A percentile compares a stretch with the other conserved stretches of the same genome.
Conservation (phyloP, 2,797 vertebrate species). For the Sternarchorhynchus goeldii region DNA sequence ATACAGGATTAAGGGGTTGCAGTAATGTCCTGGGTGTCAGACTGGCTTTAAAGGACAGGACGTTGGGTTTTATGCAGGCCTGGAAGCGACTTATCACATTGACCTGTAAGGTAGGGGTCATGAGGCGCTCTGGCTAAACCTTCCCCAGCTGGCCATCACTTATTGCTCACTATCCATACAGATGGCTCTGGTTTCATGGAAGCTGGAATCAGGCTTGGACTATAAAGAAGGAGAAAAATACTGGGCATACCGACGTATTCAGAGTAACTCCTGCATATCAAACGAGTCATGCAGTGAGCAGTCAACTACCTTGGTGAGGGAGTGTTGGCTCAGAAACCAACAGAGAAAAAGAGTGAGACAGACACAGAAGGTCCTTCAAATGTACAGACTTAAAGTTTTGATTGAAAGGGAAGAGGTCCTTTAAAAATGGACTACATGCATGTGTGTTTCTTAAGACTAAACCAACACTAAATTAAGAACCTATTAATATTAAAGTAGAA, state of each 20-base stretch:
- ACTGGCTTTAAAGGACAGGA: slow-evolving; percentile 47
- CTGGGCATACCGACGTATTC: slow-evolving; percentile 3
- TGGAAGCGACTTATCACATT: slow-evolving; percentile 41
- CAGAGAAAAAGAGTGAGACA: not conserved
- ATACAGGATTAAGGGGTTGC: slow-evolving; percentile 27
- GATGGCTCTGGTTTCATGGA: slow-evolving; percentile 40
- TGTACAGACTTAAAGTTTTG: not conserved
- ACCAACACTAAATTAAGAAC: too few relatives aligned
- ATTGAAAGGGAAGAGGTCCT: too few relatives aligned
- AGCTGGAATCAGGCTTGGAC: slow-evolving; percentile 7
- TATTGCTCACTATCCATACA: slow-evolving; percentile 39
- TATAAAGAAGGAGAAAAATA: slow-evolving; percentile 21
- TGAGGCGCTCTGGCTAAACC: slow-evolving; percentile 32
- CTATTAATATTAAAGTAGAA: too few relatives aligned
- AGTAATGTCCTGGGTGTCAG: slow-evolving; percentile 30
- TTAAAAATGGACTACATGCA: too few relatives aligned
- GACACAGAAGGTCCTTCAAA: too few relatives aligned
- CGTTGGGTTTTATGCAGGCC: slow-evolving; percentile 17
- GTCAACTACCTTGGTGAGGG: too few relatives aligned
- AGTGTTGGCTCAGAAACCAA: too few relatives aligned
- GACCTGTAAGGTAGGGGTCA: slow-evolving; percentile 45
- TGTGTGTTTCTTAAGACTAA: too few relatives aligned
- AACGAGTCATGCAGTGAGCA: too few relatives aligned
- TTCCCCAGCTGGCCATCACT: slow-evolving; percentile 44
- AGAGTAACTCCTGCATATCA: not conserved